A percentile compares a stretch with the other conserved stretches of the same genome.
Evolutionary conservation across 1,140 invertebrate species (phyloP).

Genomic region (Zeugodacus cucurbitae): DNA sequence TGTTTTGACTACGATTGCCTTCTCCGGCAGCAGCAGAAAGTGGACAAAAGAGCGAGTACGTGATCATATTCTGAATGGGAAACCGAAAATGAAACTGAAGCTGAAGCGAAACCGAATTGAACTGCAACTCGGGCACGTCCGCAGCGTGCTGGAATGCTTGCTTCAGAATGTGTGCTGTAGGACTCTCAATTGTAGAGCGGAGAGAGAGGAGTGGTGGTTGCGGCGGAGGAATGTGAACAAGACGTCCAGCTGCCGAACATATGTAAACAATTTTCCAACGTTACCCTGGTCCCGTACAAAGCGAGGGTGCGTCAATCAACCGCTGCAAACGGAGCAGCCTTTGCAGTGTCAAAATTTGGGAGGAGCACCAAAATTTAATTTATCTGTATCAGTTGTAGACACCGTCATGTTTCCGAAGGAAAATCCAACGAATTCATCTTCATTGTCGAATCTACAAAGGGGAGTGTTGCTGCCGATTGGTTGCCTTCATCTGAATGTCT

Average conservation of each 20-base stretch:
- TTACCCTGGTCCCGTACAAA: background rate
- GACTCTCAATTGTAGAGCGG: no score
- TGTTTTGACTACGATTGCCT: slow-evolving; percentile 2
- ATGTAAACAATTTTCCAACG: slow-evolving; percentile 23
- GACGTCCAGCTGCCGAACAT: slow-evolving; percentile 19
- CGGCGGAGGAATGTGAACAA: background rate
- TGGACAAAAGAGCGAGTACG: background rate
- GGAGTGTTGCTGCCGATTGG: background rate
- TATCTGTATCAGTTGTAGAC: slow-evolving; percentile 61
- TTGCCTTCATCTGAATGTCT: background rate
- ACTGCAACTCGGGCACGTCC: slow-evolving; percentile 11
- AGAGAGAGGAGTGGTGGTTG: background rate
- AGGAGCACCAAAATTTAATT: slow-evolving; percentile 54
- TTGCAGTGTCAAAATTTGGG: background rate
- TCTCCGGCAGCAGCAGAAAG: background rate
- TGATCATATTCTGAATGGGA: slow-evolving; percentile 30
- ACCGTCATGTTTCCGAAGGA: slow-evolving; percentile 44
- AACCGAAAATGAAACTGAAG: slow-evolving; percentile 29
- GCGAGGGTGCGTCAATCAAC: slow-evolving; percentile 6
- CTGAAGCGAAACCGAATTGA: background rate
- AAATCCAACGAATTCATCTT: slow-evolving; percentile 64
- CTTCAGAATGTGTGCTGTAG: background rate
- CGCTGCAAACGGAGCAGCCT: background rate
- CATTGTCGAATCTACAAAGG: background rate
- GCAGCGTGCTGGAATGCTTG: background rate